Evolutionary conservation across 2,797 vertebrate species (phyloP).

Genomic region (Typhlichthys subterraneus): DNA sequence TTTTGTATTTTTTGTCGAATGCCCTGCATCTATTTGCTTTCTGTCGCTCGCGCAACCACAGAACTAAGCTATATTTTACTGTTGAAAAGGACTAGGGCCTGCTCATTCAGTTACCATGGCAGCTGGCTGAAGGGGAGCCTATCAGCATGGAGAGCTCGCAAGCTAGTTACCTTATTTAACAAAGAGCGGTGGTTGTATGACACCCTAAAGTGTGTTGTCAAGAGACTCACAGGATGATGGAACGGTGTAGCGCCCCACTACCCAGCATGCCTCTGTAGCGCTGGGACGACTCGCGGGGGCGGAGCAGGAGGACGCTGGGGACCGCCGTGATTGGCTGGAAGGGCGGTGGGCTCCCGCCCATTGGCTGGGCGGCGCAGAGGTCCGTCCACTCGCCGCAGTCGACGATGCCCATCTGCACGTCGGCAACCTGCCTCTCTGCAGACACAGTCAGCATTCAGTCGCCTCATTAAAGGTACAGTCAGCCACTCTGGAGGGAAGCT

Average conservation of each 20-base stretch:
- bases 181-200: too few species aligned
- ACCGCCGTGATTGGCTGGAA: conserved; percentile 80
- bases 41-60: too few species aligned
- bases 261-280: conserved; percentile 86
- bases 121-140: too few species aligned
- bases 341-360: conserved; percentile 27
- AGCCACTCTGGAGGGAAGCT: too few species aligned
- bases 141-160: too few species aligned
- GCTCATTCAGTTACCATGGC: too few species aligned
- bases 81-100: too few species aligned
- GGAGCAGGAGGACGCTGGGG: conserved; percentile 80
- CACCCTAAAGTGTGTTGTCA: too few species aligned
- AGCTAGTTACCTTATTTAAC: too few species aligned
- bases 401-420: conserved; percentile 75
- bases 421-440: conserved; percentile 55
- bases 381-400: conserved; percentile 91
- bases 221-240: conserved; percentile 87
- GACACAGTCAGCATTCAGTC: not conserved
- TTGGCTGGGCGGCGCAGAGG: conserved; percentile 78
- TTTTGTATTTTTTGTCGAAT: too few species aligned
- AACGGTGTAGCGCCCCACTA: conserved; percentile 78
- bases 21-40: too few species aligned
- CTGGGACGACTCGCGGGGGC: conserved; percentile 57
- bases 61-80: too few species aligned
- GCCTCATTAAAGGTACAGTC: not conserved